Evolutionary conservation across 2,113 vertebrate genomes (phyloP).

Genomic region (Hypomesus transpacificus): DNA sequence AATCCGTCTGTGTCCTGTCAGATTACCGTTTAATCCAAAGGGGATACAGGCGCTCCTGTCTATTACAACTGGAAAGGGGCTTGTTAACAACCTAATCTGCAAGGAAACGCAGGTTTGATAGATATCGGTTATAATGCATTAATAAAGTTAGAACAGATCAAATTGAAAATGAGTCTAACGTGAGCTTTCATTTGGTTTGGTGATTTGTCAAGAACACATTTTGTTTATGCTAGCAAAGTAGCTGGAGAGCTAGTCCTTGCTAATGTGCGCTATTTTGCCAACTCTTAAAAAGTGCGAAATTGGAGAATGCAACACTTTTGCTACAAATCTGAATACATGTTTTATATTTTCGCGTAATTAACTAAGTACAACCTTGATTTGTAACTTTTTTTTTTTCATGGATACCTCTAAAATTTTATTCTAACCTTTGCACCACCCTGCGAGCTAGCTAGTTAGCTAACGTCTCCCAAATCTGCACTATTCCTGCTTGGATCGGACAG

Average conservation of each 20-base stretch:
- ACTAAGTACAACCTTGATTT: neutral
- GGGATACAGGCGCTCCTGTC: constrained; percentile 39
- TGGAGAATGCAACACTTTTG: neutral
- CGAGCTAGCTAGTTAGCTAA: constrained; percentile 56
- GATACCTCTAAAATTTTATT: no score
- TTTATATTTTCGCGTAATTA: no score
- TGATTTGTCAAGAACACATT: no score
- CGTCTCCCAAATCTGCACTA: neutral
- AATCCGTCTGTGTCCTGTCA: constrained; percentile 64
- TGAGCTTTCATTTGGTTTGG: constrained; percentile 11
- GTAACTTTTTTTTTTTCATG: neutral
- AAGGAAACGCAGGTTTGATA: constrained; percentile 1
- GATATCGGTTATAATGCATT: no score
- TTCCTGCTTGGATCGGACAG: constrained; percentile 13
- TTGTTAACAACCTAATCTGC: neutral
- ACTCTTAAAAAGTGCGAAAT: constrained; percentile 9
- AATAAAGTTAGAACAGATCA: no score
- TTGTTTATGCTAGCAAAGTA: no score
- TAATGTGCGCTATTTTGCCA: constrained; percentile 2
- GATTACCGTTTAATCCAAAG: constrained; percentile 72
- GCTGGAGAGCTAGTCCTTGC: no score
- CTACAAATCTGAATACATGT: neutral
- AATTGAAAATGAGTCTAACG: constrained; percentile 40
- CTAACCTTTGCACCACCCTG: constrained; percentile 19
- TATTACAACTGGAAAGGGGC: constrained; percentile 25